These are phyloP conservation scores for Drosophila rufa DNA, from an alignment of 1,140 invertebrate species.

Conservation along the genomic window DNA sequence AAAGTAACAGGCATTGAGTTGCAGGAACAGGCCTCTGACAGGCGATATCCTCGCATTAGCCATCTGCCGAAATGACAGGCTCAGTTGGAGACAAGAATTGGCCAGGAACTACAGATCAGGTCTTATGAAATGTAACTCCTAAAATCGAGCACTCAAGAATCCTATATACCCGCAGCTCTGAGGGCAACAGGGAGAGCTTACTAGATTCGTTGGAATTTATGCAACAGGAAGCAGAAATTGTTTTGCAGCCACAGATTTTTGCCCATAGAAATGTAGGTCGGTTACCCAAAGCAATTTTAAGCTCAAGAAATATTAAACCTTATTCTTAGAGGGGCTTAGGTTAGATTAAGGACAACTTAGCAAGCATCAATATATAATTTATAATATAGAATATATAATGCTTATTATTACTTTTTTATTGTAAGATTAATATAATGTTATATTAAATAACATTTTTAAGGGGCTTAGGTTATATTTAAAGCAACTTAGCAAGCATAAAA, in stretches of 20 bases:
- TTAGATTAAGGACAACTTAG: too few relatives aligned
- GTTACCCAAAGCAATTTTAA: neutral
- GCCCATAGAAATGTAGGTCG: neutral
- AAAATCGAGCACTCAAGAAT: neutral
- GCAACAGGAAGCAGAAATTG: neutral
- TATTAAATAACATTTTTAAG: neutral
- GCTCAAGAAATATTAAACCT: neutral
- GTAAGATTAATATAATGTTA: too few relatives aligned
- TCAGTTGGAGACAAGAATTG: neutral
- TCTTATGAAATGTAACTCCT: too few relatives aligned
- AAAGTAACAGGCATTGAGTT: conserved; percentile 20
- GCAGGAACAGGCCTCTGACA: conserved; percentile 4
- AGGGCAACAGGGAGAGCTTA: neutral
- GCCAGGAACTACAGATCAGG: neutral
- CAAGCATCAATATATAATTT: too few relatives aligned
- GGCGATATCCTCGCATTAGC: conserved; percentile 12
- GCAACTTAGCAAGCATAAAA: too few relatives aligned
- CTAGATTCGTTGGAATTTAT: neutral
- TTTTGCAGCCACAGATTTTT: neutral
- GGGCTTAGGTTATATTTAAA: too few relatives aligned
- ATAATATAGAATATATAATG: too few relatives aligned
- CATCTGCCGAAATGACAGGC: neutral
- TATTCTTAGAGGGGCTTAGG: neutral
- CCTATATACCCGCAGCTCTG: neutral
- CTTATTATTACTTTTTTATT: too few relatives aligned